Evolutionary conservation across 2,113 vertebrate genomes (phyloP).

Genomic region (Patagioenas fasciata): DNA sequence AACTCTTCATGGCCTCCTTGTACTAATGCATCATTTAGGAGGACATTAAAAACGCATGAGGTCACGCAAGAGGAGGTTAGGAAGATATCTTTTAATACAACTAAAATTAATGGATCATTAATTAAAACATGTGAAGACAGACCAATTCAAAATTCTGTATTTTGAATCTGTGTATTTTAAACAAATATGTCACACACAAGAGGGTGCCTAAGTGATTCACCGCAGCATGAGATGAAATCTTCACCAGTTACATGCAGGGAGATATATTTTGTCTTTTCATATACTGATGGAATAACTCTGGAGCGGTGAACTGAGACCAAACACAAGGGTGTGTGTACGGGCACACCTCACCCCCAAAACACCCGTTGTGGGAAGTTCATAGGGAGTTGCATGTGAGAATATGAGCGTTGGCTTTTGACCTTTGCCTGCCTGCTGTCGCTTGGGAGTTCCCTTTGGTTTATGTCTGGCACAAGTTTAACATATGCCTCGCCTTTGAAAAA

Average conservation of each 20-base stretch:
- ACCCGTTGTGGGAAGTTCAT: background rate
- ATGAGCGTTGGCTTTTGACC: background rate
- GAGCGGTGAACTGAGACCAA: background rate
- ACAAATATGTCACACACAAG: background rate
- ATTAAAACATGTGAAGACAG: background rate
- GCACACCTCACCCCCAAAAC: background rate
- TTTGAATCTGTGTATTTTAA: background rate
- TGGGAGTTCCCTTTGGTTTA: slow-evolving; percentile 20
- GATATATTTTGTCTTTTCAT: background rate
- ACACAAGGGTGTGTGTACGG: fast-evolving
- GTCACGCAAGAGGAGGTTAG: background rate
- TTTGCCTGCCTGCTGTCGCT: background rate
- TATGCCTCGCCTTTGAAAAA: background rate
- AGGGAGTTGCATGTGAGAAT: background rate
- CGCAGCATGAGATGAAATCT: too few relatives aligned
- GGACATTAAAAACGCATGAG: slow-evolving; percentile 6
- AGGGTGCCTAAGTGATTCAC: background rate
- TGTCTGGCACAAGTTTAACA: background rate
- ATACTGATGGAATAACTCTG: background rate
- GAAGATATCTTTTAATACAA: background rate
- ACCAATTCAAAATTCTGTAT: fast-evolving
- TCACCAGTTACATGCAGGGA: background rate
- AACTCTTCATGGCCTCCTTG: slow-evolving; percentile 25
- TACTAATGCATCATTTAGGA: slow-evolving; percentile 14
- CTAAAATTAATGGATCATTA: background rate